Conservation (phyloP, 1,140 invertebrate species). For the Plectrocnemia conspersa region DNA sequence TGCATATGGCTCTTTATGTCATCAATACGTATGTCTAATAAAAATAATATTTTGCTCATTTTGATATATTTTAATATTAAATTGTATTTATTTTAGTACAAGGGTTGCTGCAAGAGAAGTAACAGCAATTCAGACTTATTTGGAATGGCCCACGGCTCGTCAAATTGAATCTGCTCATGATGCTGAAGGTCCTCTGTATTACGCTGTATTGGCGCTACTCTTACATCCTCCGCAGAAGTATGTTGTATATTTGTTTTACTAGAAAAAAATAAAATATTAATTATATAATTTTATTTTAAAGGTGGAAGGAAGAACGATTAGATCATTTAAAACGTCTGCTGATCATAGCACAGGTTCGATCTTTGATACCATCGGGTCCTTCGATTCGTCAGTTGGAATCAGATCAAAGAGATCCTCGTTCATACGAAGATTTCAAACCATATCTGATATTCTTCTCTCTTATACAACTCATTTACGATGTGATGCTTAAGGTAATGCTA, state of each 20-base stretch:
- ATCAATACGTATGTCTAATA: constrained; percentile 84
- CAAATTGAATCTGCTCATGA: constrained; percentile 82
- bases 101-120: constrained; percentile 56
- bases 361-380: constrained; percentile 53
- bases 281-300: constrained; percentile 24
- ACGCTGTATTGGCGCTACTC: constrained; percentile 72
- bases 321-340: constrained; percentile 74
- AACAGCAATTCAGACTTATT: constrained; percentile 41
- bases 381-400: constrained; percentile 41
- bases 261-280: not conserved
- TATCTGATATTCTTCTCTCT: constrained; percentile 74
- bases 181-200: constrained; percentile 86
- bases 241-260: not conserved
- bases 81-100: constrained; percentile 56
- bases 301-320: constrained; percentile 62
- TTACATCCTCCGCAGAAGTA: constrained; percentile 65
- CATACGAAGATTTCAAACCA: constrained; percentile 78
- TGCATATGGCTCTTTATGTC: constrained; percentile 93
- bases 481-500: constrained; percentile 48
- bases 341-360: constrained; percentile 72
- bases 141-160: constrained; percentile 43
- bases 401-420: constrained; percentile 41
- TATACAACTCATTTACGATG: constrained; percentile 44
- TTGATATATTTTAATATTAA: constrained; percentile 23
- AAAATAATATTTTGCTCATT: too few relatives aligned